These are phyloP conservation scores for Hylia prasina DNA, from an alignment of 2,113 vertebrate genomes.

Conservation along the genomic window DNA sequence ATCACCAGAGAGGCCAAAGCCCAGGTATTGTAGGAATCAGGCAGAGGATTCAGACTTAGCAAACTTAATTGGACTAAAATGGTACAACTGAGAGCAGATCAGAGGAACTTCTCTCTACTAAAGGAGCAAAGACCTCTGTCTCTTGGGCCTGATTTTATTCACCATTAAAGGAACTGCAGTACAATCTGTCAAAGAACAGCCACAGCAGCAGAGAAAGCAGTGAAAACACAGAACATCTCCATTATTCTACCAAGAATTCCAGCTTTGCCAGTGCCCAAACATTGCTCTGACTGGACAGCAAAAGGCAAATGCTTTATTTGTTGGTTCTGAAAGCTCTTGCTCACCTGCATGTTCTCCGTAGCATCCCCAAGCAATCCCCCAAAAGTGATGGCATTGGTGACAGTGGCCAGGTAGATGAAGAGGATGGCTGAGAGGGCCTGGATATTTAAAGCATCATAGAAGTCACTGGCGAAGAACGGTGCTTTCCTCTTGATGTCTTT, in stretches of 20 bases:
- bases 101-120: not conserved
- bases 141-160: slow-evolving; percentile 27
- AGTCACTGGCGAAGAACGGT: slow-evolving; percentile 92
- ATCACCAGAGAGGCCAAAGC: not conserved
- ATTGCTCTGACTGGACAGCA: not conserved
- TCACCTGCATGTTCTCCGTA: slow-evolving; percentile 98
- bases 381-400: slow-evolving; percentile 98
- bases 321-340: not conserved
- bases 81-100: not conserved
- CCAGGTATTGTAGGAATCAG: not conserved
- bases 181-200: slow-evolving; percentile 16
- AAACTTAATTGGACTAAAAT: not conserved
- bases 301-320: not conserved
- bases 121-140: not conserved
- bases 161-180: slow-evolving; percentile 51
- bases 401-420: slow-evolving; percentile 97
- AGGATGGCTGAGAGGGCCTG: slow-evolving; percentile 93
- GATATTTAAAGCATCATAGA: slow-evolving; percentile 92
- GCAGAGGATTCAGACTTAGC: not conserved
- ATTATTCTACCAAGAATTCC: not conserved
- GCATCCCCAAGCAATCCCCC: slow-evolving; percentile 95
- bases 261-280: not conserved
- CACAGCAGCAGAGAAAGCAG: slow-evolving; percentile 28
- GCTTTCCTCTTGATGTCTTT: slow-evolving; percentile 95
- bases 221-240: not conserved